phyloP scores from a whole-genome alignment of 2,797 vertebrate species.

The Lepilemur septentrionalis region DNA sequence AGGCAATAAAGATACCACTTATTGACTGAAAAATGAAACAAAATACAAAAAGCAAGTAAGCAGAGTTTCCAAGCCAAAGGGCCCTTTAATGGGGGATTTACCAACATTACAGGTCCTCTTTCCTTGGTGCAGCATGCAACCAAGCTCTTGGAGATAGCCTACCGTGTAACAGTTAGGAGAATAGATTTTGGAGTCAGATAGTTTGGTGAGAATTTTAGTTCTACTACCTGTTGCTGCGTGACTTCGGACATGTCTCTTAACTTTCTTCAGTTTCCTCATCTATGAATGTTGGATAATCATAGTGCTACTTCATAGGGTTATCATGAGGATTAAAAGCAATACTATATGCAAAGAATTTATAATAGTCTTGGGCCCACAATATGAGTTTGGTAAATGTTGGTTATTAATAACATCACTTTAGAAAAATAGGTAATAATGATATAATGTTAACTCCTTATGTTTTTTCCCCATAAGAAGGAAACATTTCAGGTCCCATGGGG shows the following conservation, averaged over 20 bases:
- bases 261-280: not conserved
- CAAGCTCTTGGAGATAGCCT: not conserved
- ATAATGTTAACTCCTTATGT: not conserved
- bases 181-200: not conserved
- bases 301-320: not conserved
- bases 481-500: not conserved
- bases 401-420: not conserved
- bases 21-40: not conserved
- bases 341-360: not conserved
- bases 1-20: slow-evolving; percentile 61
- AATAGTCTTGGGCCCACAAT: not conserved
- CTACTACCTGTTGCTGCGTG: not conserved
- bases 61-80: not conserved
- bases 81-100: not conserved
- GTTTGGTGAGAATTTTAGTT: not conserved
- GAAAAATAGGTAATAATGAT: not conserved
- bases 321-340: not conserved
- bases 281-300: not conserved
- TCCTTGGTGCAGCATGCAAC: not conserved
- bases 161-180: not conserved
- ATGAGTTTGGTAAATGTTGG: not conserved
- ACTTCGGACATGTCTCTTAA: not conserved
- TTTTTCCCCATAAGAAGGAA: not conserved
- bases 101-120: not conserved
- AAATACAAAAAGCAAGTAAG: not conserved